Base-by-base conservation (phyloP, 2,888 invertebrate species). In the Xylocampa areola region DNA sequence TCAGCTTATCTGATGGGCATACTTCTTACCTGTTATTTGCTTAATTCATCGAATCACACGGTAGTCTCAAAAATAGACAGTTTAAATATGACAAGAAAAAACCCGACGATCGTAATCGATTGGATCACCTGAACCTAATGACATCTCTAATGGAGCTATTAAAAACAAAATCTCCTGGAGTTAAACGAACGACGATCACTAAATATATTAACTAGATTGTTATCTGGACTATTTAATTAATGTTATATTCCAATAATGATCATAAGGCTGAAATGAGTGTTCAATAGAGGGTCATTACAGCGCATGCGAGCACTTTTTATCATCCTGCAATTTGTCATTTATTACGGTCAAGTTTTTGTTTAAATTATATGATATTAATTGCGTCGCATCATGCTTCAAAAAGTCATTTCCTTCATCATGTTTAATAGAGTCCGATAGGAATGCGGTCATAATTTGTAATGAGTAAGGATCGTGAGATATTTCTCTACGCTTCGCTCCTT, bases 401-500 rank as follows among this genome's bases (percentile, higher is more conserved):
- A 77, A 73, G 80, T 81, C 76, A 83, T 87, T 87, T 84, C 80
- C 81, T 84, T 79, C 77, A 79, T 74, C 78, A 77, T 83, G 76
- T 80, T 83, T 88, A 87, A 89, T 86, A 84, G 78, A 81, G 80
- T 73, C 75, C 80, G 87, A 86, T 84, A 85, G 89, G 91, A 93
- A 93, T 93, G 93, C 94, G 90, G 85, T 79, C 88, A 92, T 93
- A 92, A 94, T 93, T 92, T 91, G 93, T 93, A 93, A 93, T 93
- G 89, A 92, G 90, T 81, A 78, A 86, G 88, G 89, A 89, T 93
- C 90, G 90, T 89, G 89, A 89, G 89, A 85, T 88, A 84, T 86
- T 91, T 88, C 89, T 91, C 86, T 90, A 88, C 90, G 91, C 86
- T 87, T 88, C 84, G 86, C 84, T 83, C 85, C 86, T 88, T 86